Conservation (phyloP, 2,113 vertebrate genomes). For the Menura novaehollandiae region DNA sequence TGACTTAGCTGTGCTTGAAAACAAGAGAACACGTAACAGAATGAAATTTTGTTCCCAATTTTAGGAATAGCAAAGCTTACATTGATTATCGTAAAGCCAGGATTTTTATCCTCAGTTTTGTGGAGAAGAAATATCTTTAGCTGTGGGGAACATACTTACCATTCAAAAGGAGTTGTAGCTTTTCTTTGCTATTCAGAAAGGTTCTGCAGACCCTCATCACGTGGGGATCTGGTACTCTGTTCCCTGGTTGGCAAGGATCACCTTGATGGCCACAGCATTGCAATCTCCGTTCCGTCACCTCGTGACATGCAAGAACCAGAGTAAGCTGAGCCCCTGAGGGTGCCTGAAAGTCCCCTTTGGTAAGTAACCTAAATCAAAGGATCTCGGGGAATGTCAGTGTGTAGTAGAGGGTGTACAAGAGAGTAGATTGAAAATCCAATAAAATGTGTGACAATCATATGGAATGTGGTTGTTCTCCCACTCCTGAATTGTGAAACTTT, state of each 20-base stretch:
- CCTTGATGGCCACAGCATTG: not conserved
- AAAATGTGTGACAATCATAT: not conserved
- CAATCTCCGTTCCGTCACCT: not conserved
- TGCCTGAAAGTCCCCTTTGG: not conserved
- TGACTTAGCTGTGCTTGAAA: not conserved
- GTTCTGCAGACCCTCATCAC: not conserved
- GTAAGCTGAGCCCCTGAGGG: not conserved
- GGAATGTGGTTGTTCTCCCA: not conserved
- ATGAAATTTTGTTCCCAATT: not conserved
- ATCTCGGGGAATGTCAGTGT: not conserved
- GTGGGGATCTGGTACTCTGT: not conserved
- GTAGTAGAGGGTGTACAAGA: not conserved
- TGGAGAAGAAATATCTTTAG: not conserved
- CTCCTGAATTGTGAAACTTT: not conserved
- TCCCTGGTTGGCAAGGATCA: not conserved
- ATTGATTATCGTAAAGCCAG: not conserved
- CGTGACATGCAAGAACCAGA: not conserved
- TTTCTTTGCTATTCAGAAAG: not conserved
- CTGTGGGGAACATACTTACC: not conserved
- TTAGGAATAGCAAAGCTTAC: not conserved
- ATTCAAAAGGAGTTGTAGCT: not conserved
- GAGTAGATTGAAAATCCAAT: not conserved
- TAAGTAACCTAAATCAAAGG: not conserved
- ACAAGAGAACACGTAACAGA: not conserved
- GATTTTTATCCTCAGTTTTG: not conserved